phyloP scores from a whole-genome alignment of 2,113 vertebrate species.

The Sinocyclocheilus anshuiensis region DNA sequence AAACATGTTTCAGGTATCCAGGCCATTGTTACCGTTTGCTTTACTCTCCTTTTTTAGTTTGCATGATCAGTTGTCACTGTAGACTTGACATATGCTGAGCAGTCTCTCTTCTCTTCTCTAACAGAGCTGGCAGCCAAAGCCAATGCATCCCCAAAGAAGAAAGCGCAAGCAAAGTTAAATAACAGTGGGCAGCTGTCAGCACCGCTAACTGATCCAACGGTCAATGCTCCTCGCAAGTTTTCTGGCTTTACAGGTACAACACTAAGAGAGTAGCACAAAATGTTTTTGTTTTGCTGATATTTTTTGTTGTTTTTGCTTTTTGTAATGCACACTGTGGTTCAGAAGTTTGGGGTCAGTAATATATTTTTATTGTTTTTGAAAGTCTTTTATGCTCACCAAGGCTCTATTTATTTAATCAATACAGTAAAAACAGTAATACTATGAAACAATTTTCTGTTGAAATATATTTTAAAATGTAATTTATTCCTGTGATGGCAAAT shows the following conservation, averaged over 20 bases:
- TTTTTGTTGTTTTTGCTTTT: not conserved
- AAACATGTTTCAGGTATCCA: slow-evolving; percentile 85
- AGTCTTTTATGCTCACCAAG: not conserved
- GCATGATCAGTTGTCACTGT: not conserved
- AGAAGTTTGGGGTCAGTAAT: not conserved
- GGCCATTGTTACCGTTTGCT: not conserved
- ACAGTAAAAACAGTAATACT: not conserved
- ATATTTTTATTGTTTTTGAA: not conserved
- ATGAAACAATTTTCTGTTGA: not conserved
- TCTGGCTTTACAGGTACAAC: slow-evolving; percentile 90
- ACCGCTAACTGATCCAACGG: slow-evolving; percentile 68
- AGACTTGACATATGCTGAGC: not conserved
- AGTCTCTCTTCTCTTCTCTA: slow-evolving; percentile 9
- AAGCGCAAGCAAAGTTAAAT: slow-evolving; percentile 86
- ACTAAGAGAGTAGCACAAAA: not conserved
- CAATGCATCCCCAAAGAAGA: slow-evolving; percentile 86
- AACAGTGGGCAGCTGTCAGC: slow-evolving; percentile 74
- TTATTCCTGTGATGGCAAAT: not conserved
- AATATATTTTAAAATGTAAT: not conserved
- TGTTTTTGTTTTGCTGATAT: not conserved
- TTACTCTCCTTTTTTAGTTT: not conserved
- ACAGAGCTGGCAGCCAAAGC: slow-evolving; percentile 86
- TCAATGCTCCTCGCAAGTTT: slow-evolving; percentile 90
- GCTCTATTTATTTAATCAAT: not conserved
- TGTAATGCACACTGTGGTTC: not conserved